These are phyloP conservation scores for Cephus runcator DNA, from an alignment of 2,888 invertebrate genomes.

Conservation along the genomic window DNA sequence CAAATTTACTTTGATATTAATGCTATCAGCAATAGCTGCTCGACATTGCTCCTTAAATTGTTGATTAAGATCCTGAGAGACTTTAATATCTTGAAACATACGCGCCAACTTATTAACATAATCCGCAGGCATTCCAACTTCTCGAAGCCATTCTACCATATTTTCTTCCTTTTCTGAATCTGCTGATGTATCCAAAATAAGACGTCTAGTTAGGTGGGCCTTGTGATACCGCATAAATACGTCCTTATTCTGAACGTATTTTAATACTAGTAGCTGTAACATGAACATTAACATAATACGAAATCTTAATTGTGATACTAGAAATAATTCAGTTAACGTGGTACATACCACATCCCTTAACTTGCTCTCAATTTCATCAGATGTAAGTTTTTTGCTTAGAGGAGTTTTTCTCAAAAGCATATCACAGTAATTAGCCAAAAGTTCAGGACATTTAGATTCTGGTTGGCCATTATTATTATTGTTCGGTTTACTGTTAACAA, in stretches of 20 bases:
- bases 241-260: constrained; percentile 99
- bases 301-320: constrained; percentile 2
- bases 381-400: constrained; percentile 93
- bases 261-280: constrained; percentile 85
- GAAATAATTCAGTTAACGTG: constrained; percentile 4
- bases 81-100: constrained; percentile 99
- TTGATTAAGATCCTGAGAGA: constrained; percentile 93
- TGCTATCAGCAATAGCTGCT: constrained; percentile 85
- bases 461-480: constrained; percentile 70
- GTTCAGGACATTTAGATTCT: constrained; percentile 98
- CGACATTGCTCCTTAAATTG: constrained; percentile 84
- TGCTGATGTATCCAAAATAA: constrained; percentile 97
- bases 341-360: constrained; percentile 85
- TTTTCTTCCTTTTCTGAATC: constrained; percentile 99
- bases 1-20: constrained; percentile 83
- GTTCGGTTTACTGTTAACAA: constrained; percentile 61
- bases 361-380: constrained; percentile 95
- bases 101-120: constrained; percentile 97
- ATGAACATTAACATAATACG: constrained; percentile 20
- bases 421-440: constrained; percentile 99
- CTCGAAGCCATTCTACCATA: constrained; percentile 97
- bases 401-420: constrained; percentile 97
- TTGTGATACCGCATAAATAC: constrained; percentile 99
- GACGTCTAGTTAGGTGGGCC: constrained; percentile 93
- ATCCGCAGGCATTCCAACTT: constrained; percentile 99